phyloP scores from a whole-genome alignment of 2,888 invertebrate genomes.

The Agonopterix alstromeriana region DNA sequence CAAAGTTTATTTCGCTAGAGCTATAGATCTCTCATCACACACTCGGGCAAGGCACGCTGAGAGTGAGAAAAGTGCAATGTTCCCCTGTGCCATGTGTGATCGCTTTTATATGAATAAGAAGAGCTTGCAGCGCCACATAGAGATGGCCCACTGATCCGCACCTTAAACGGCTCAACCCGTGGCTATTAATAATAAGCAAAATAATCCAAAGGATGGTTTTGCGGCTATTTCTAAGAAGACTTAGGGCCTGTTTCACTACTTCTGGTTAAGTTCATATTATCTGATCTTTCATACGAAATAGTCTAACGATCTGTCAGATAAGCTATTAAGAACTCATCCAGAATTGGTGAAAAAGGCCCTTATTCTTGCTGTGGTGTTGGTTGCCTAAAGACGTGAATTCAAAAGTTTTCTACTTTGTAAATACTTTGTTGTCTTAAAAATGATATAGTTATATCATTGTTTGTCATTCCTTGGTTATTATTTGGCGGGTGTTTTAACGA shows the following conservation, averaged over 20 bases:
- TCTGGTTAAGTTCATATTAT: too few relatives aligned
- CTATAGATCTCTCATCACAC: slow-evolving; percentile 63
- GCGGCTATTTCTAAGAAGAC: too few relatives aligned
- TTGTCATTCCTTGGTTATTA: slow-evolving; percentile 42
- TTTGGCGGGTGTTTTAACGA: slow-evolving; percentile 26
- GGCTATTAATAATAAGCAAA: too few relatives aligned
- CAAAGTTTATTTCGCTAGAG: slow-evolving; percentile 68
- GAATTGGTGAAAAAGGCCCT: too few relatives aligned
- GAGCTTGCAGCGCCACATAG: slow-evolving; percentile 74
- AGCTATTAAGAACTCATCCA: too few relatives aligned
- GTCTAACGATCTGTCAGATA: too few relatives aligned
- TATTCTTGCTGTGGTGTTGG: too few relatives aligned
- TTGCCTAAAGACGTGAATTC: neutral
- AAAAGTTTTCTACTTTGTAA: slow-evolving; percentile 15
- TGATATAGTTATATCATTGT: slow-evolving; percentile 22
- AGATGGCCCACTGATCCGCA: slow-evolving; percentile 65
- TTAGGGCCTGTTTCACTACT: too few relatives aligned
- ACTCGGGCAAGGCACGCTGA: slow-evolving; percentile 68
- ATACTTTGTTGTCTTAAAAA: slow-evolving; percentile 11
- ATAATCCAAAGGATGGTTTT: too few relatives aligned
- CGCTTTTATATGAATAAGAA: slow-evolving; percentile 74
- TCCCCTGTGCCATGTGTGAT: slow-evolving; percentile 77
- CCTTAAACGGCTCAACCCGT: neutral
- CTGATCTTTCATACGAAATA: too few relatives aligned
- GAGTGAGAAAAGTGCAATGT: slow-evolving; percentile 68